Conservation (phyloP, 2,888 invertebrate genomes). For the Crossocerus cetratus region DNA sequence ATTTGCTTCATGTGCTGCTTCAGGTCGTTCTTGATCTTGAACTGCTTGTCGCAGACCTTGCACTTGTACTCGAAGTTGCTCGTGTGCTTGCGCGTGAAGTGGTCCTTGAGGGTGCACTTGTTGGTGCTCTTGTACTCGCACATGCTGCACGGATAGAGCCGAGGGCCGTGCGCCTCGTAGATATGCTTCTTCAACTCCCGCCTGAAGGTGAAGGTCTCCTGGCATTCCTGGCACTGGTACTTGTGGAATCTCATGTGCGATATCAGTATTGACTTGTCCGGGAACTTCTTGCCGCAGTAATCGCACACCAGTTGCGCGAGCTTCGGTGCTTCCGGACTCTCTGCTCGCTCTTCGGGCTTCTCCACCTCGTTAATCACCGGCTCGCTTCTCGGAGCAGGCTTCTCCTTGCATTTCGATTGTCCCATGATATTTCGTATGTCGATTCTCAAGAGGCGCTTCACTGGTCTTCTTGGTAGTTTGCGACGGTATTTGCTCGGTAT, state of each 20-base stretch:
- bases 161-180: slow-evolving; percentile 33
- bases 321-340: not conserved
- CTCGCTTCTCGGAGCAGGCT: too few relatives aligned
- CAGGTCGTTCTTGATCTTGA: slow-evolving; percentile 48
- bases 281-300: slow-evolving; percentile 30
- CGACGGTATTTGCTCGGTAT: not conserved
- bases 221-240: slow-evolving; percentile 32
- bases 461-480: not conserved
- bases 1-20: slow-evolving; percentile 44
- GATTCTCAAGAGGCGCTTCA: not conserved
- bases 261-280: slow-evolving; percentile 15
- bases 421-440: not conserved
- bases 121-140: slow-evolving; percentile 50
- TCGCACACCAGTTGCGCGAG: slow-evolving; percentile 25
- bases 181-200: slow-evolving; percentile 45
- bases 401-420: not conserved
- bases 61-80: slow-evolving; percentile 32
- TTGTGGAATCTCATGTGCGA: slow-evolving; percentile 41
- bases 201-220: slow-evolving; percentile 45
- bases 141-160: slow-evolving; percentile 40
- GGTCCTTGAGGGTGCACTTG: slow-evolving; percentile 43
- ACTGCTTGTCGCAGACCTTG: slow-evolving; percentile 36
- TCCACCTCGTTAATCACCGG: not conserved
- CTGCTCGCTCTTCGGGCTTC: not conserved
- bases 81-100: slow-evolving; percentile 43